Base-by-base conservation (phyloP, 2,888 invertebrate genomes). In the Caenorhabditis macrosperma region DNA sequence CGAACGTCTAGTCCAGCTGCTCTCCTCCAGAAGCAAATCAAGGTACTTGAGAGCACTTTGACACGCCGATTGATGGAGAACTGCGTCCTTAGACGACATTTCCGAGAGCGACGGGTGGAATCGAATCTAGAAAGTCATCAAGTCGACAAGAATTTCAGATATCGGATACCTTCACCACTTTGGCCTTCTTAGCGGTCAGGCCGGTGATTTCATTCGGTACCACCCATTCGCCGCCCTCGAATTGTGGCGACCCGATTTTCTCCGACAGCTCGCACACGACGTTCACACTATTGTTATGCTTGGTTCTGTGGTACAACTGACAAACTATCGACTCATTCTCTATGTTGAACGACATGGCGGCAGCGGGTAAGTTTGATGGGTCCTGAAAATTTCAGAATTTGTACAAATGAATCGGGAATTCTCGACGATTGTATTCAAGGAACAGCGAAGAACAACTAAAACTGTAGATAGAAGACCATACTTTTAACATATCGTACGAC, bases 271-370 rank as follows among this genome's bases (percentile, higher is more conserved):
- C 79, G 68, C 68, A 68, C 57, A 79, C 59, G 61, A 79, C 79
- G 61, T 79, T 74, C 57, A 79, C 38, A 57, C 24, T 69, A 59
- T 64, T 74, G 64, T 79, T 79, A 55, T 68, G 74, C 54, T 79
- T 74, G 17, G 44, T 69, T 59, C 63, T 79, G 48, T 79, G 66
- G 52, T 67, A 63, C 57, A 79, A 61, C 50, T 79, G 74, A 52
- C 72, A 68, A 52, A 74, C 66, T 79, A 69, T 44, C 22, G 79
- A 67, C 52, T 74, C 68, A 48, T 79, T 68, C 50, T 74, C 68
- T 79, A 79, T 74, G 50, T 74, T 79, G 74, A 79, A 79, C 68
- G 72, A 78, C 78, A 78, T 78, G 78, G 72, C 72, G 67, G 72
- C 52, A 55, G 60, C 48, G 55, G 64, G 24, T 72, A 64, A 71